Conservation (phyloP, 2,113 vertebrate genomes). For the Halichoerus grypus region DNA sequence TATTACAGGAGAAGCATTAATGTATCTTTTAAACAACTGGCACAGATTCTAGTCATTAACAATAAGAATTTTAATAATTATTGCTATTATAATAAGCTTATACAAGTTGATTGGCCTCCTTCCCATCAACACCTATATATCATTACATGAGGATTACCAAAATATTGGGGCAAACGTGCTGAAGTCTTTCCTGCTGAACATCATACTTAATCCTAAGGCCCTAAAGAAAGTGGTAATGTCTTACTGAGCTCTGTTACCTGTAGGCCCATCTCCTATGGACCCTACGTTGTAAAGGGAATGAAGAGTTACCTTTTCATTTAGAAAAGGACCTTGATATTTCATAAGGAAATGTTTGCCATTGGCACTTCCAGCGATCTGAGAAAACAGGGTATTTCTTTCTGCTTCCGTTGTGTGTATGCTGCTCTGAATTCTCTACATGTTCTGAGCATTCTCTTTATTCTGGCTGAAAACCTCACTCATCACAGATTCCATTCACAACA, state of each 20-base stretch:
- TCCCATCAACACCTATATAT: not conserved
- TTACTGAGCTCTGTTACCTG: not conserved
- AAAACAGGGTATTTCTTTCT: not conserved
- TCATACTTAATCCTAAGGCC: not conserved
- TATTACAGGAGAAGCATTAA: not conserved
- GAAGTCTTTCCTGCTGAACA: not conserved
- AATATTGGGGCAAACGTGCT: not conserved
- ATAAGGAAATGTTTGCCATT: not conserved
- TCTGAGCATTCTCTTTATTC: not conserved
- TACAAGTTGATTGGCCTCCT: not conserved
- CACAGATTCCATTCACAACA: not conserved
- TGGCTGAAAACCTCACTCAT: not conserved
- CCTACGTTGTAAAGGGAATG: not conserved
- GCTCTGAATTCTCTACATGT: not conserved
- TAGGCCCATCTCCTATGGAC: not conserved
- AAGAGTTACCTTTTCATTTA: not conserved
- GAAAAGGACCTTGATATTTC: not conserved
- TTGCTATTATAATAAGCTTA: not conserved
- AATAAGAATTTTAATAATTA: not conserved
- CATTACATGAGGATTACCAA: not conserved
- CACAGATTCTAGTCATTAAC: not conserved
- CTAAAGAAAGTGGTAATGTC: not conserved
- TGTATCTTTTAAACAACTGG: not conserved
- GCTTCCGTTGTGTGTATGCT: not conserved
- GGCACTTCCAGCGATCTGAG: not conserved